Percentiles rank a stretch among this genome's conserved stretches.
These are phyloP conservation scores for Autographa pulchrina DNA, from an alignment of 2,888 invertebrate species.

Conservation along the genomic window DNA sequence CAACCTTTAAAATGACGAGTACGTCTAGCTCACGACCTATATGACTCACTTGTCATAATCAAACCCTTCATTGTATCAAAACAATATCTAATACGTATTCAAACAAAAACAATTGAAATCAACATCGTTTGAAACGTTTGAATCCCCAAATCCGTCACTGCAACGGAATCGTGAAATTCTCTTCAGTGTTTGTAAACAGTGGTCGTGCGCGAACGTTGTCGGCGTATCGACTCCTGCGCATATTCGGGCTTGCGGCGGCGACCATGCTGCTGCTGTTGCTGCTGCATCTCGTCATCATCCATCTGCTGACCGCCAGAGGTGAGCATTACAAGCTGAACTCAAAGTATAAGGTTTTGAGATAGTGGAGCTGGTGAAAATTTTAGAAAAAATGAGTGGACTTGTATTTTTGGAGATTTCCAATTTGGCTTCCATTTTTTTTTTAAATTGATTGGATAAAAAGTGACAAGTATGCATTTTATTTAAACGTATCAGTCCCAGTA, in stretches of 20 bases:
- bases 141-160: conserved; percentile 64
- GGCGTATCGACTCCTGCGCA: conserved; percentile 33
- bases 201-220: conserved; percentile 38
- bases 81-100: not conserved
- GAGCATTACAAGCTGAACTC: conserved; percentile 44
- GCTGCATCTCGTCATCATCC: conserved; percentile 52
- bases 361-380: not conserved
- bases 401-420: too few species aligned
- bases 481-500: too few species aligned
- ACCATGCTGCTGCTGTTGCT: conserved; percentile 64
- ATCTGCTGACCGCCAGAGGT: conserved; percentile 57
- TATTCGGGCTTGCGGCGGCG: conserved; percentile 54
- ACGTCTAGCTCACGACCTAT: not conserved
- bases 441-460: too few species aligned
- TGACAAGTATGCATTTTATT: too few species aligned
- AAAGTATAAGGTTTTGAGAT: not conserved
- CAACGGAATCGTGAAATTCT: conserved; percentile 57
- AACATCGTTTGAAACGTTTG: not conserved
- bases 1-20: not conserved
- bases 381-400: not conserved
- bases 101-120: not conserved
- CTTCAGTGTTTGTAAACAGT: conserved; percentile 78
- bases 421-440: too few species aligned
- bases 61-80: not conserved
- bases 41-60: not conserved